phyloP scores from a whole-genome alignment of 2,888 invertebrate genomes.

The Apotomis capreana region DNA sequence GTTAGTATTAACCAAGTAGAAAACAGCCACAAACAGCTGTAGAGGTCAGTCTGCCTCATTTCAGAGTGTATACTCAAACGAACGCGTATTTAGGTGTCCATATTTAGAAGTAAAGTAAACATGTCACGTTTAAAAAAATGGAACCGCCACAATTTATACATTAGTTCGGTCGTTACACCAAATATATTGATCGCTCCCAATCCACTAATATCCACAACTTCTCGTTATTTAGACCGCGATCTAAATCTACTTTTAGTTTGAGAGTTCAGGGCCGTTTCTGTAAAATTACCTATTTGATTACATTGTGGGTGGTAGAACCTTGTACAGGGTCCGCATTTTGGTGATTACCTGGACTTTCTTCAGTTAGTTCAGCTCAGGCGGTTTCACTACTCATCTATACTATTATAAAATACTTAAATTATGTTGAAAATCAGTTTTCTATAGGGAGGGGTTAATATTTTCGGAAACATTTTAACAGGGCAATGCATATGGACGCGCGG shows the following conservation, averaged over 20 bases:
- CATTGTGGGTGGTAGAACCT: neutral
- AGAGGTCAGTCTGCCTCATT: neutral
- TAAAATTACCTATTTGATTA: neutral
- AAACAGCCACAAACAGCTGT: too few relatives aligned
- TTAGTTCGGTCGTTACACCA: constrained; percentile 6
- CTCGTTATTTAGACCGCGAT: constrained; percentile 15
- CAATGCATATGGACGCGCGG: too few relatives aligned
- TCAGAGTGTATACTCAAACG: neutral
- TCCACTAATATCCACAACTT: constrained; percentile 27
- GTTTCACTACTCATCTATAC: too few relatives aligned
- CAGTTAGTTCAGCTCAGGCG: too few relatives aligned
- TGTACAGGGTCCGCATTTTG: neutral
- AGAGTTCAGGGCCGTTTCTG: constrained; percentile 20
- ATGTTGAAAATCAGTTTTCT: too few relatives aligned
- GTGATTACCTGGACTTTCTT: too few relatives aligned
- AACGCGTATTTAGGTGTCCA: neutral
- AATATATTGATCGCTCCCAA: constrained; percentile 24
- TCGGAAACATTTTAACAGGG: too few relatives aligned
- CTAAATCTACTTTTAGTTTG: constrained; percentile 25
- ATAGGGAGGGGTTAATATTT: too few relatives aligned
- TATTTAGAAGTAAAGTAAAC: constrained; percentile 1
- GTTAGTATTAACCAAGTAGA: too few relatives aligned
- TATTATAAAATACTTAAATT: too few relatives aligned
- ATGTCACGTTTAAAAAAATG: constrained; percentile 7
- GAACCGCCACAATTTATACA: constrained; percentile 1